A percentile compares a stretch with the other conserved stretches of the same genome.
phyloP scores from a whole-genome alignment of 2,888 invertebrate species.

The Orthonychiurus folsomi region DNA sequence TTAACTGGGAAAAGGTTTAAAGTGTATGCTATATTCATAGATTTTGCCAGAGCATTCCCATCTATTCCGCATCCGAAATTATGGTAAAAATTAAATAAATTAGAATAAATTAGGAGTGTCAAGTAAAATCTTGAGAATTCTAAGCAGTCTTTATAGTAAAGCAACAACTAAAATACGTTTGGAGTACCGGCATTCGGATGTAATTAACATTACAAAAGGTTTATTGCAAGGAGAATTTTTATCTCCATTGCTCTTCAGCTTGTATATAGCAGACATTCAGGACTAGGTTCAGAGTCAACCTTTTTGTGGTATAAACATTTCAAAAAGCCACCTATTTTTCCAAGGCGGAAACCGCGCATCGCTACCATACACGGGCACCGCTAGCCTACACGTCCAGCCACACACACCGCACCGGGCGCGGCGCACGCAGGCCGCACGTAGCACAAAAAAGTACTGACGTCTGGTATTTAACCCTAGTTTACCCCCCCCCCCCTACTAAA shows the following conservation, averaged over 20 bases:
- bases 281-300: background rate
- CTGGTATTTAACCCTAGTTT: too few species aligned
- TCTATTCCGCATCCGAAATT: background rate
- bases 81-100: constrained; percentile 4
- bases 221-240: constrained; percentile 7
- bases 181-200: background rate
- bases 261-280: constrained; percentile 6
- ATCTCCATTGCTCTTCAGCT: constrained; percentile 5
- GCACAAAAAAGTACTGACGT: too few species aligned
- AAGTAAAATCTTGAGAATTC: background rate
- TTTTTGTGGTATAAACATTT: background rate
- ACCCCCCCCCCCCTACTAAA: too few species aligned
- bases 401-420: too few species aligned
- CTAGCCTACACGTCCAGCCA: too few species aligned
- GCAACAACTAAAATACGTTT: background rate
- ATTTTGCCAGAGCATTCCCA: background rate
- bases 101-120: constrained; percentile 1
- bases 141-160: background rate
- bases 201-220: background rate
- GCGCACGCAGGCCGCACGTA: too few species aligned
- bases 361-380: too few species aligned
- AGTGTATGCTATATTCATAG: constrained; percentile 5
- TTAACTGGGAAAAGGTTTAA: background rate
- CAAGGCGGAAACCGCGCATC: too few species aligned
- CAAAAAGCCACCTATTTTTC: background rate